Evolutionary conservation across 2,113 vertebrate genomes (phyloP).

Genomic region (Eclectus roratus): DNA sequence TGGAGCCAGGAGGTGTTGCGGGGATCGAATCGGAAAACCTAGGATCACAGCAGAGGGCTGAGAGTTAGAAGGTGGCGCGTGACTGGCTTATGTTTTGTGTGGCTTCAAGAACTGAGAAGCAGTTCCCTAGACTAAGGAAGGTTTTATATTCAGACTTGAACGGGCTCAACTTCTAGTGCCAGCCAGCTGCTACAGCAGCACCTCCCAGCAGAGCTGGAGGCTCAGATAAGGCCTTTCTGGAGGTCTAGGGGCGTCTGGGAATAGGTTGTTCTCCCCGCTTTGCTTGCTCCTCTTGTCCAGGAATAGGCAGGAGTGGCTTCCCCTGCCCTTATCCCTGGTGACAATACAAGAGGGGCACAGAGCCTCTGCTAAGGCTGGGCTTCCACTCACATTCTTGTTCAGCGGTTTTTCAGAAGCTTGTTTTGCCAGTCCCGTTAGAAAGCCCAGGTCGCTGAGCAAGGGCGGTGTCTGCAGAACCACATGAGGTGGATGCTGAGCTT

Average conservation of each 20-base stretch:
- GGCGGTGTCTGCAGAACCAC: neutral
- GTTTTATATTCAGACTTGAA: neutral
- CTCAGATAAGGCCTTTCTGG: neutral
- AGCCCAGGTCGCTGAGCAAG: neutral
- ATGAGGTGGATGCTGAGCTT: fast-evolving
- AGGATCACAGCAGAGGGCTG: neutral
- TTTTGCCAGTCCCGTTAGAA: neutral
- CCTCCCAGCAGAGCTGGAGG: neutral
- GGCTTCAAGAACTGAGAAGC: neutral
- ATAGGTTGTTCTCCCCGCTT: neutral
- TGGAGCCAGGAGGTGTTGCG: constrained; percentile 49
- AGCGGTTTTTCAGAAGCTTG: neutral
- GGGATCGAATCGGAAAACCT: constrained; percentile 67
- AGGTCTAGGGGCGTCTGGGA: neutral
- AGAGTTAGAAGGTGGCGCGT: neutral
- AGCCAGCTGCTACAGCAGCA: neutral
- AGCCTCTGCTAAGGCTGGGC: neutral
- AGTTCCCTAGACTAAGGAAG: neutral
- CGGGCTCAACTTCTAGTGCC: neutral
- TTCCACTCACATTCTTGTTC: neutral
- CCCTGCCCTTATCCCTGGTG: neutral
- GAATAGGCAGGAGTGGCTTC: neutral
- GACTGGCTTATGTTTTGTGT: neutral
- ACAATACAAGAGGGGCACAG: neutral
- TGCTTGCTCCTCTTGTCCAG: neutral